phyloP scores from a whole-genome alignment of 2,888 invertebrate species.

The Rhagium mordax region DNA sequence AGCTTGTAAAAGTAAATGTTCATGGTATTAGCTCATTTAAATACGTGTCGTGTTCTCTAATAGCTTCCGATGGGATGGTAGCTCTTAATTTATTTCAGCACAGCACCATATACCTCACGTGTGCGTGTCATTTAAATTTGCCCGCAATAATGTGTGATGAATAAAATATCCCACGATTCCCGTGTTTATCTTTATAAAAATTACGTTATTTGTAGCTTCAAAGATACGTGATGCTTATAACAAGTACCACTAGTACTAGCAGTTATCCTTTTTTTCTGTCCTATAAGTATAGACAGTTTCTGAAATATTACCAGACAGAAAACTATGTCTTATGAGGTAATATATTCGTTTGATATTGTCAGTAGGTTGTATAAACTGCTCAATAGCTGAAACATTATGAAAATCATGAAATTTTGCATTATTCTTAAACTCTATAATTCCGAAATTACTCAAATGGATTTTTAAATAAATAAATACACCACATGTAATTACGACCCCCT shows the following conservation, averaged over 20 bases:
- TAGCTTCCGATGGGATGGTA: conserved; percentile 10
- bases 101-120: conserved; percentile 1
- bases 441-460: too few relatives aligned
- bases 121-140: neutral
- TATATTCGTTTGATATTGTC: neutral
- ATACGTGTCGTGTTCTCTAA: conserved; percentile 8
- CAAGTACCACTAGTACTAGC: neutral
- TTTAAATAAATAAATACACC: too few relatives aligned
- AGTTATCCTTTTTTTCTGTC: neutral
- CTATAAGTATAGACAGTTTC: neutral
- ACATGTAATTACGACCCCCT: too few relatives aligned
- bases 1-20: conserved; percentile 11
- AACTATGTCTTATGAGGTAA: neutral
- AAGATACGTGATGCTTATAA: neutral
- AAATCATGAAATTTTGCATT: too few relatives aligned
- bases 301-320: neutral
- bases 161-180: neutral
- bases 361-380: too few relatives aligned
- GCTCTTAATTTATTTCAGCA: conserved; percentile 2
- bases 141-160: neutral
- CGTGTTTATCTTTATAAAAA: neutral
- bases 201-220: neutral
- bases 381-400: too few relatives aligned
- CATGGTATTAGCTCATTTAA: conserved; percentile 14
- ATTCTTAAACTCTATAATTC: too few relatives aligned